Percentiles rank a stretch among this genome's conserved stretches.
Evolutionary conservation across 2,113 vertebrate genomes (phyloP).

Genomic region (Ovibos moschatus): DNA sequence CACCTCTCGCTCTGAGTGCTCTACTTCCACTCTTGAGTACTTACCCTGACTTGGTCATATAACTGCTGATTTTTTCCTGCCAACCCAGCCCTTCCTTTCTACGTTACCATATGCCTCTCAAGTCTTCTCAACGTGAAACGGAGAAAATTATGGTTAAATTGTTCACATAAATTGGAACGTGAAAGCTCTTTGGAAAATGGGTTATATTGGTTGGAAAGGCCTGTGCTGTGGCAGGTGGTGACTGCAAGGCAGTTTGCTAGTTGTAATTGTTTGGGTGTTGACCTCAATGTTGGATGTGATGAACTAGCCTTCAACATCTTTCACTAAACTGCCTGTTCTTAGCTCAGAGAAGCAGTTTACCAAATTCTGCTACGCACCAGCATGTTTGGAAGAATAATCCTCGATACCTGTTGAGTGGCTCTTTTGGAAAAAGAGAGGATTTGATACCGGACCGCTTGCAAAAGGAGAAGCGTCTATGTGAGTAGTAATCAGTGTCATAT

Average conservation of each 20-base stretch:
- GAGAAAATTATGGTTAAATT: background rate
- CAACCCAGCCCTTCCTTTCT: background rate
- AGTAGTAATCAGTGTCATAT: slow-evolving; percentile 49
- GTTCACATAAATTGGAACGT: background rate
- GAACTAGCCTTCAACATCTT: background rate
- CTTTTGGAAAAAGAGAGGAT: slow-evolving; percentile 66
- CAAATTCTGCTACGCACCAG: background rate
- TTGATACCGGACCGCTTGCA: slow-evolving; percentile 60
- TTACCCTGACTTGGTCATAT: background rate
- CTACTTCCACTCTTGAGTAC: background rate
- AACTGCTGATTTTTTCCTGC: background rate
- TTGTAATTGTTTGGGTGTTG: background rate
- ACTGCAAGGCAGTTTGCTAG: background rate
- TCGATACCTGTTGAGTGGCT: background rate
- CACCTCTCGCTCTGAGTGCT: too few relatives aligned
- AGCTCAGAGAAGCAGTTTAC: slow-evolving; percentile 45
- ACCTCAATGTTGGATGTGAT: background rate
- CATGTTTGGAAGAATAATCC: background rate
- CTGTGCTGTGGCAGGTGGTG: background rate
- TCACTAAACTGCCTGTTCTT: background rate
- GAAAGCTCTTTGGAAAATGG: background rate
- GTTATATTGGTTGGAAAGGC: background rate
- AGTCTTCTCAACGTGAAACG: background rate
- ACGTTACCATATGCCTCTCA: background rate
- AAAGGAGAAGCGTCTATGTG: slow-evolving; percentile 75